These are phyloP conservation scores for Neodiprion lecontei DNA, from an alignment of 1,140 invertebrate species.

Conservation along the genomic window DNA sequence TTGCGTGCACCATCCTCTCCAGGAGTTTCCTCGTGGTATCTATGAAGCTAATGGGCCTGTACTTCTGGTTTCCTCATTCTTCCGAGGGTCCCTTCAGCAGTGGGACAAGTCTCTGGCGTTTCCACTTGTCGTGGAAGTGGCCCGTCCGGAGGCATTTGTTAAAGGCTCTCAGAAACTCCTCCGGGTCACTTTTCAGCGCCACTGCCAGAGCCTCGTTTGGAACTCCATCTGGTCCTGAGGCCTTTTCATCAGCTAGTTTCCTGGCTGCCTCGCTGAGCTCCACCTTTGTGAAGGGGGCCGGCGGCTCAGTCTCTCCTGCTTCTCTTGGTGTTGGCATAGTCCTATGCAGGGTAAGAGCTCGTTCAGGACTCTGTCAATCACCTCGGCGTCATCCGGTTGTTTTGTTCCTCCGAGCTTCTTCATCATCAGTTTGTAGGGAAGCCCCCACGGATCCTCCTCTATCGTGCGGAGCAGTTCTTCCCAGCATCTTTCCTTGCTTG, in stretches of 20 bases:
- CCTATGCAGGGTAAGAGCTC: too few relatives aligned
- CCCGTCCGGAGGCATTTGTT: neutral
- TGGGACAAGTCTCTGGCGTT: too few relatives aligned
- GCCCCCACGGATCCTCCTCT: slow-evolving; percentile 23
- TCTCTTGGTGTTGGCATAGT: too few relatives aligned
- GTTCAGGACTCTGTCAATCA: too few relatives aligned
- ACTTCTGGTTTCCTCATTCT: neutral
- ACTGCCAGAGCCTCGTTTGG: neutral
- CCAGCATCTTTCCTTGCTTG: slow-evolving; percentile 11
- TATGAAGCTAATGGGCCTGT: neutral
- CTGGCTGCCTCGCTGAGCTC: neutral
- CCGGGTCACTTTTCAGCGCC: neutral
- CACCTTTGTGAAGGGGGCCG: neutral
- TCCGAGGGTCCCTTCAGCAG: neutral
- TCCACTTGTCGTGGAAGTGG: neutral
- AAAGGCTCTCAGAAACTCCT: neutral
- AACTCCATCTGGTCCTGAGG: neutral
- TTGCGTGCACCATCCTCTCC: neutral
- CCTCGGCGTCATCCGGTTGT: neutral
- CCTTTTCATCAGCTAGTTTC: neutral
- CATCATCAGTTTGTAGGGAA: slow-evolving; percentile 25
- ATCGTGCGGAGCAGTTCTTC: neutral
- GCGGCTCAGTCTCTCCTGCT: neutral
- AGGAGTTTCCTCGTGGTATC: neutral
- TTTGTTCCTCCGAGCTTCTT: slow-evolving; percentile 5